Evolutionary conservation across 2,888 invertebrate genomes (phyloP), one percentile per base, ranked within the genome.

Genomic region (Xanthorhoe designata): DNA sequence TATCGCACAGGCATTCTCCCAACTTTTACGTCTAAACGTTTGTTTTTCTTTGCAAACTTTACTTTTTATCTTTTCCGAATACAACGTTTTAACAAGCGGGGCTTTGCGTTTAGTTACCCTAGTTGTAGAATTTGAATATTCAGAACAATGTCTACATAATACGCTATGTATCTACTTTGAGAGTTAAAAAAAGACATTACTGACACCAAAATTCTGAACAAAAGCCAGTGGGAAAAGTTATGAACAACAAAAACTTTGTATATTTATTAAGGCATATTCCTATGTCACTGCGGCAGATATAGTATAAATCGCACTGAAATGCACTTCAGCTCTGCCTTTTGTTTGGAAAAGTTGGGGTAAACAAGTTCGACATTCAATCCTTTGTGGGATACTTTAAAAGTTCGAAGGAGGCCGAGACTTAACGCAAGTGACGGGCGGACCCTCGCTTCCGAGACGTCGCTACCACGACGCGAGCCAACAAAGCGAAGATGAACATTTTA

Each of bases 321-420:
- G 83, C 84, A 87, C 85, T 88, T 80, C 75, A 79, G 78, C 83
- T 80, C 77, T 77, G 82, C 81, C 86, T 88, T 88, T 86, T 87
- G 84, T 87, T 86, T 85, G 81, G 78, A 78, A 85, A 87, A 90
- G 83, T 89, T 81, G 78, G 77, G 81, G 87, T 86, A 90, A 88
- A 86, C 88, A 89, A 90, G 88, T 91, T 90, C 85, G 87, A 90
- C 87, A 87, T 87, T 85, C 88, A 87, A 87, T 90, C 85, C 90
- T 90, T 90, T 90, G 90, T 87, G 88, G 88, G 80, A 82, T 83
- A 85, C 85, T 88, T 89, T 84, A 79, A 85, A 89, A 89, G 84
- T 90, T 89, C 73, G 76, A 78, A 84, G 83, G 79, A 83, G 80
- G 78, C 78, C 76, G 68, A 72, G 76, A 78, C 77, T 79, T 80